These are phyloP conservation scores for Muscidifurax raptorellus DNA, from an alignment of 1,140 invertebrate genomes.

Conservation along the genomic window DNA sequence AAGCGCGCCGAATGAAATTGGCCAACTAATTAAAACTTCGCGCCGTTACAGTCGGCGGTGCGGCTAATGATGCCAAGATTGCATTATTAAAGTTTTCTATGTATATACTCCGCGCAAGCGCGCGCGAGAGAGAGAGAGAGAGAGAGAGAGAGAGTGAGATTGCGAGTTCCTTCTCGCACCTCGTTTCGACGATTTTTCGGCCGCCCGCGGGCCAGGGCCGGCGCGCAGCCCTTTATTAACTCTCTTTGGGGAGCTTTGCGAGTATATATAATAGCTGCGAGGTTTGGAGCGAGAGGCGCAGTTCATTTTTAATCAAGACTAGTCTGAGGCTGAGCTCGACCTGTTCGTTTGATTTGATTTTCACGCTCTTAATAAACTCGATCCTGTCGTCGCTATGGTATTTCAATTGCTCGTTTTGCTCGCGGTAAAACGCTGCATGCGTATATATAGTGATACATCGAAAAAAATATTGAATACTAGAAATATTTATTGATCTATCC, in stretches of 20 bases:
- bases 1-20: slow-evolving; percentile 72
- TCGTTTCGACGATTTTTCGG: slow-evolving; percentile 15
- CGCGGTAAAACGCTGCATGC: too few species aligned
- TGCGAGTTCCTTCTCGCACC: background rate
- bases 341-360: background rate
- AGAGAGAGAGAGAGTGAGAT: slow-evolving; percentile 10
- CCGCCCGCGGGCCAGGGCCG: slow-evolving; percentile 6
- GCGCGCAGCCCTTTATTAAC: slow-evolving; percentile 17
- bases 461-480: too few species aligned
- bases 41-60: slow-evolving; percentile 65
- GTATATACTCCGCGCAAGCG: background rate
- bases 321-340: background rate
- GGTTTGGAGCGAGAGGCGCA: background rate
- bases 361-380: background rate
- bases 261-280: background rate
- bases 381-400: too few species aligned
- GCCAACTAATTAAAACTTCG: slow-evolving; percentile 75
- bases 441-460: too few species aligned
- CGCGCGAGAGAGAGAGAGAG: too few species aligned
- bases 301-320: slow-evolving; percentile 44
- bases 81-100: slow-evolving; percentile 70
- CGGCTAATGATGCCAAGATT: slow-evolving; percentile 74
- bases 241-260: background rate
- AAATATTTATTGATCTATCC: too few species aligned
- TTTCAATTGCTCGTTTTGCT: background rate